Conservation (phyloP, 2,888 invertebrate genomes). For the Megastigmus dorsalis region DNA sequence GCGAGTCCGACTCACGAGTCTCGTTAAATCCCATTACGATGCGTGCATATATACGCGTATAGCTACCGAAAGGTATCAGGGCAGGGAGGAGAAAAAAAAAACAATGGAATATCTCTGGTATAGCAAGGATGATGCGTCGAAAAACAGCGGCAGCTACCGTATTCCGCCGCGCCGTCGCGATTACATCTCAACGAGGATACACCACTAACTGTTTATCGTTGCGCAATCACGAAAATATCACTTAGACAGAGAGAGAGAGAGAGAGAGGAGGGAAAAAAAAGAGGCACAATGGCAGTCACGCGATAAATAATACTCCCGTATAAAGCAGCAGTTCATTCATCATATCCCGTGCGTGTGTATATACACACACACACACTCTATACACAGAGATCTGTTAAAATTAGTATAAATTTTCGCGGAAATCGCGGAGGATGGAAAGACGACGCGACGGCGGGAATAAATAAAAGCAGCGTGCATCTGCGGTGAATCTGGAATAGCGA, state of each 20-base stretch:
- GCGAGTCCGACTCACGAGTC: too few species aligned
- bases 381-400: background rate
- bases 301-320: slow-evolving; percentile 25
- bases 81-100: too few species aligned
- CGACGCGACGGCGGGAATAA: slow-evolving; percentile 15
- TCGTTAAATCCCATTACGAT: too few species aligned
- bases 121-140: background rate
- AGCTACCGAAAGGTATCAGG: too few species aligned
- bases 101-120: slow-evolving; percentile 27
- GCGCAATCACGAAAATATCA: slow-evolving; percentile 20
- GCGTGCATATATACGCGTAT: too few species aligned
- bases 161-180: background rate
- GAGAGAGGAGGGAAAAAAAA: too few species aligned
- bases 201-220: slow-evolving; percentile 1
- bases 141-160: too few species aligned
- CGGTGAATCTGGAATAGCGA: slow-evolving; percentile 23
- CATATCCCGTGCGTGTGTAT: background rate
- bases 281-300: slow-evolving; percentile 19
- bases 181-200: background rate
- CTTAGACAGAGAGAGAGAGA: too few species aligned
- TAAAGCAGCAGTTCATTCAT: background rate
- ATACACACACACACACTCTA: too few species aligned
- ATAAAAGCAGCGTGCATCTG: background rate
- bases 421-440: background rate
- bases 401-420: slow-evolving; percentile 7